Evolutionary conservation across 2,797 vertebrate species (phyloP).

Genomic region (Macropus fuliginosus): DNA sequence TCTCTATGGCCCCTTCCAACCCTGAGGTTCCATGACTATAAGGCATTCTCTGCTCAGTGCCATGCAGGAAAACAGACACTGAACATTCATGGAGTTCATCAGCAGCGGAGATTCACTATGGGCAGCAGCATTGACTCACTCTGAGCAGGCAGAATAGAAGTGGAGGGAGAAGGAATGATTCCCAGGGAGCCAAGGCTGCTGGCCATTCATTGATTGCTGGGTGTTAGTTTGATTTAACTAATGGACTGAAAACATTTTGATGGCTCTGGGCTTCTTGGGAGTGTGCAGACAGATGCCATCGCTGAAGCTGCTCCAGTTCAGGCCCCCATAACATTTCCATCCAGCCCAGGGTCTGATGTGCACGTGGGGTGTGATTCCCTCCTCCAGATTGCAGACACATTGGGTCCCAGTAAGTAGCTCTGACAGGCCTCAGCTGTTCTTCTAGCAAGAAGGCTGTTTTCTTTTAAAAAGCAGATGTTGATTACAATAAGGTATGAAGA

Average conservation of each 20-base stretch:
- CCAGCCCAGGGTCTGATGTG: background rate
- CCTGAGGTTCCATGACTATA: background rate
- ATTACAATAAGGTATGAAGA: constrained; percentile 69
- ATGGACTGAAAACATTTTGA: background rate
- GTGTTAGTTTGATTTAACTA: background rate
- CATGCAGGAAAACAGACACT: background rate
- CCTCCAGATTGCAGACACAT: constrained; percentile 24
- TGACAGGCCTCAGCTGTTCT: constrained; percentile 67
- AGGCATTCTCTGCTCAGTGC: background rate
- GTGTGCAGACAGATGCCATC: background rate
- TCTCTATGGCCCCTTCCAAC: background rate
- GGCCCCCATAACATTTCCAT: background rate
- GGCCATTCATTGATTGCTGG: background rate
- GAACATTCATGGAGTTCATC: background rate
- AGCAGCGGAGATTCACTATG: background rate
- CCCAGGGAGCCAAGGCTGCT: background rate
- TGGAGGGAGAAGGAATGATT: background rate
- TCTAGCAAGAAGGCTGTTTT: constrained; percentile 70
- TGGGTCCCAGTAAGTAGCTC: constrained; percentile 61
- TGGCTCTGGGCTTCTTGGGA: background rate
- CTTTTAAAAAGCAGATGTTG: constrained; percentile 79
- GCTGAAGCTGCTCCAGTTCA: background rate
- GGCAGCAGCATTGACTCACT: background rate
- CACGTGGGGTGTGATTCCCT: background rate
- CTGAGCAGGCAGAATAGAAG: background rate